A percentile compares a stretch with the other conserved stretches of the same genome.
phyloP scores from a whole-genome alignment of 2,797 vertebrate genomes.

The Aphelocoma californica region DNA sequence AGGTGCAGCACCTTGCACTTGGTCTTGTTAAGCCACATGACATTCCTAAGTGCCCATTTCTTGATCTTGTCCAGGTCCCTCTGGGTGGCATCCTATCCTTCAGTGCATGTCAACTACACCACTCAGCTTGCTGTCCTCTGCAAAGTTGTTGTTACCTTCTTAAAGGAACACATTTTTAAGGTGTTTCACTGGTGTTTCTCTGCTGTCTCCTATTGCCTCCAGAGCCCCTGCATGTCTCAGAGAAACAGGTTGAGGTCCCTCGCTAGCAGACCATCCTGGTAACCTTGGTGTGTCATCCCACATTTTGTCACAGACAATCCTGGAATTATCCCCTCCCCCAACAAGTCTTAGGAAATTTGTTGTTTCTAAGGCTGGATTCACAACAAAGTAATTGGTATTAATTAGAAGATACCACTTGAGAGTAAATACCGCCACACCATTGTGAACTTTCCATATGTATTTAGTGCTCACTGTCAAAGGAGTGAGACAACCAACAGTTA shows the following conservation, averaged over 20 bases:
- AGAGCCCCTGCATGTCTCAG: neutral
- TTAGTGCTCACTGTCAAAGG: neutral
- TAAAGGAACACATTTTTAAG: neutral
- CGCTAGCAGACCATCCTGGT: accelerated
- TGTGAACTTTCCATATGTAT: neutral
- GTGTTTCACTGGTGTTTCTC: neutral
- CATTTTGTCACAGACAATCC: neutral
- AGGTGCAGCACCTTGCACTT: neutral
- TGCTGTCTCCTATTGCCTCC: neutral
- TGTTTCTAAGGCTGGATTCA: neutral
- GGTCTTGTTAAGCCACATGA: neutral
- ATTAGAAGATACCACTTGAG: neutral
- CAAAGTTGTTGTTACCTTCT: neutral
- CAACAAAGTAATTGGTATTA: neutral
- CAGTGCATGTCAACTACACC: neutral
- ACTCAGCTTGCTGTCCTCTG: neutral
- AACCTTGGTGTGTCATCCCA: neutral
- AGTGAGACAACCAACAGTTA: neutral
- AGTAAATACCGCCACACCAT: neutral
- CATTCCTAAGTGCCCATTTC: neutral
- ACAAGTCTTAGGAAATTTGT: neutral
- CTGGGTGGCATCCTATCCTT: neutral
- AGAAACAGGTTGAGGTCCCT: neutral
- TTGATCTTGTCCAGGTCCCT: neutral
- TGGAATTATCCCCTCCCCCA: neutral